Evolutionary conservation across 2,888 invertebrate genomes (phyloP).

Genomic region (Trichacis sp.): DNA sequence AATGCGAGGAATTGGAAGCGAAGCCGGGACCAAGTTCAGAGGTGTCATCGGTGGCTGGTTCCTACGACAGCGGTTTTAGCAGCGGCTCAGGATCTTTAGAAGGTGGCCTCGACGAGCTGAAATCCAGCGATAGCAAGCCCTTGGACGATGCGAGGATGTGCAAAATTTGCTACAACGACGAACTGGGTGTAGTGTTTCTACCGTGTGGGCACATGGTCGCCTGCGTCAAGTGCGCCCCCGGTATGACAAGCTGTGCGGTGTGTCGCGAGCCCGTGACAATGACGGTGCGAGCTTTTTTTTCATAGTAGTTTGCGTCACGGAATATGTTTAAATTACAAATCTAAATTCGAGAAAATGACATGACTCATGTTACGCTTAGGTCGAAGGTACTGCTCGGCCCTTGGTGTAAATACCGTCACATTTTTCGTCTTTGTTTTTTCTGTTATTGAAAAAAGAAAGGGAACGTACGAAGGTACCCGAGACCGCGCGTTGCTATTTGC

Average conservation of each 20-base stretch:
- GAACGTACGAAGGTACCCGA: conserved; percentile 49
- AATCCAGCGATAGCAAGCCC: conserved; percentile 47
- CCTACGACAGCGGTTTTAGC: conserved; percentile 37
- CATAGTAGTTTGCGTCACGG: conserved; percentile 62
- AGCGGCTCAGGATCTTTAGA: conserved; percentile 36
- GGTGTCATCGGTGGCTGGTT: conserved; percentile 29
- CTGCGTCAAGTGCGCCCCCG: conserved; percentile 91
- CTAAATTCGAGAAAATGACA: too few species aligned
- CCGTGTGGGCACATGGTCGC: conserved; percentile 96
- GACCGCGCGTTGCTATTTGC: conserved; percentile 57
- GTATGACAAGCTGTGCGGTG: conserved; percentile 87
- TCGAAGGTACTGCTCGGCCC: neutral
- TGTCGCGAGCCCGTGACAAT: conserved; percentile 83
- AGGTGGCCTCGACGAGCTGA: conserved; percentile 30
- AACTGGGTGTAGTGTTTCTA: conserved; percentile 90
- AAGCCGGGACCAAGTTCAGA: conserved; percentile 43
- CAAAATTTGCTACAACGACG: conserved; percentile 91
- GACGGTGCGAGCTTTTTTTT: conserved; percentile 76
- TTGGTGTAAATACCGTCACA: conserved; percentile 9
- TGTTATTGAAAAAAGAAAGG: neutral
- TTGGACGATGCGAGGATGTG: conserved; percentile 76
- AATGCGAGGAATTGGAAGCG: conserved; percentile 31
- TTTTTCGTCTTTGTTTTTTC: neutral
- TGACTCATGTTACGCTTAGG: neutral
- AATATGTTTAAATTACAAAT: too few species aligned